These are phyloP conservation scores for Carterocephalus palaemon DNA, from an alignment of 2,888 invertebrate genomes.

Conservation along the genomic window DNA sequence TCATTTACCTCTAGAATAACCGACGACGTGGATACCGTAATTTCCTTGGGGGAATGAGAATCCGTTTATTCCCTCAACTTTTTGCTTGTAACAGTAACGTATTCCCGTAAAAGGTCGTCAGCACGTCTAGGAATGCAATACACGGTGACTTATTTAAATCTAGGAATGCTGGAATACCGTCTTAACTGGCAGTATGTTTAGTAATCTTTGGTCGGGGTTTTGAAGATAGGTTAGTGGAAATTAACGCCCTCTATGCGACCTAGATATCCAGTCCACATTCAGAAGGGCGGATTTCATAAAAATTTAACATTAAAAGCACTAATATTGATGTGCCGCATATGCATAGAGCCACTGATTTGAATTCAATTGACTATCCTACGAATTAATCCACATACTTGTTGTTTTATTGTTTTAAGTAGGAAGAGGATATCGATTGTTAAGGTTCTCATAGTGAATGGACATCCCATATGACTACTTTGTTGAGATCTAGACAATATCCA, in stretches of 20 bases:
- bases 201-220: too few species aligned
- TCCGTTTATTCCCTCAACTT: constrained; percentile 23
- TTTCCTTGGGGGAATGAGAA: constrained; percentile 9
- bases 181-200: too few species aligned
- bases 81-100: constrained; percentile 17
- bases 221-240: too few species aligned
- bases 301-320: too few species aligned
- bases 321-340: too few species aligned
- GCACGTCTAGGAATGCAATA: constrained; percentile 13
- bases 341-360: constrained; percentile 8
- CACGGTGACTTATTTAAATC: constrained; percentile 15
- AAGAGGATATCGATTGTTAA: constrained; percentile 12
- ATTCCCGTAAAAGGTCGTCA: constrained; percentile 1
- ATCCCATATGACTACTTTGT: too few species aligned
- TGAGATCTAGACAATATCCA: too few species aligned
- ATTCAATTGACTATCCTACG: constrained; percentile 18
- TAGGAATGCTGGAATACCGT: not conserved
- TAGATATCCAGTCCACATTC: too few species aligned
- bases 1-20: constrained; percentile 15
- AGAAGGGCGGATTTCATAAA: too few species aligned
- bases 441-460: constrained; percentile 10
- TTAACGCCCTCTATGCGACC: too few species aligned
- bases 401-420: constrained; percentile 15
- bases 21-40: constrained; percentile 8
- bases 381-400: constrained; percentile 11